Evolutionary conservation across 2,888 invertebrate genomes (phyloP).

Genomic region (Eupithecia pulchellata): DNA sequence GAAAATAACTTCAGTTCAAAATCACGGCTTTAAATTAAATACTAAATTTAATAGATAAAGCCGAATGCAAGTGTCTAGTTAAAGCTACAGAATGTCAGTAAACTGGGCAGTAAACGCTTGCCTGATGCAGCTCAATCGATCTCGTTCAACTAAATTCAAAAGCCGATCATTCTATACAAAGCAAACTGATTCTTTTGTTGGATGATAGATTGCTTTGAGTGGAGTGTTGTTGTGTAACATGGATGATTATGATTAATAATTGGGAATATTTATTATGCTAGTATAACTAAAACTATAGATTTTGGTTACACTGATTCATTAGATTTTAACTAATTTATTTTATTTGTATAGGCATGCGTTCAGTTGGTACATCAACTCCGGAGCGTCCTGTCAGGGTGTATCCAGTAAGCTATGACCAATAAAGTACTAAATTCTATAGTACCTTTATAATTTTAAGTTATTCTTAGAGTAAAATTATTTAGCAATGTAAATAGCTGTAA

Average conservation of each 20-base stretch:
- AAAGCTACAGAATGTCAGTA: background rate
- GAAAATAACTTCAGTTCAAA: background rate
- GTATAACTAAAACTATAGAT: background rate
- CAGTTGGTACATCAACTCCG: too few relatives aligned
- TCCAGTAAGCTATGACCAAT: too few relatives aligned
- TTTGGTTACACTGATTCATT: background rate
- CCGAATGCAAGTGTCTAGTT: background rate
- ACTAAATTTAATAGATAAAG: background rate
- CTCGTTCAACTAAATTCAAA: constrained; percentile 1
- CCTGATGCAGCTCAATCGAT: background rate
- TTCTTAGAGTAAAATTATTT: too few relatives aligned
- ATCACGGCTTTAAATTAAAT: background rate
- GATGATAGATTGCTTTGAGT: background rate
- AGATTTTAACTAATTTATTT: too few relatives aligned
- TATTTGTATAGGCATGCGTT: too few relatives aligned
- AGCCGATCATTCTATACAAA: background rate
- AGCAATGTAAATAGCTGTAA: too few relatives aligned
- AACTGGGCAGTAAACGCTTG: background rate
- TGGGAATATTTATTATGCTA: background rate
- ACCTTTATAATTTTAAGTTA: too few relatives aligned
- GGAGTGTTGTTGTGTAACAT: background rate
- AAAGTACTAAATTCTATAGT: too few relatives aligned
- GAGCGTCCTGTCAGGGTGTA: too few relatives aligned
- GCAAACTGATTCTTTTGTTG: background rate
- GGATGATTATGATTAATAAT: background rate